Percentiles rank a stretch among this genome's conserved stretches.
Evolutionary conservation across 1,140 invertebrate genomes (phyloP).

Genomic region (Euwallacea fornicatus): DNA sequence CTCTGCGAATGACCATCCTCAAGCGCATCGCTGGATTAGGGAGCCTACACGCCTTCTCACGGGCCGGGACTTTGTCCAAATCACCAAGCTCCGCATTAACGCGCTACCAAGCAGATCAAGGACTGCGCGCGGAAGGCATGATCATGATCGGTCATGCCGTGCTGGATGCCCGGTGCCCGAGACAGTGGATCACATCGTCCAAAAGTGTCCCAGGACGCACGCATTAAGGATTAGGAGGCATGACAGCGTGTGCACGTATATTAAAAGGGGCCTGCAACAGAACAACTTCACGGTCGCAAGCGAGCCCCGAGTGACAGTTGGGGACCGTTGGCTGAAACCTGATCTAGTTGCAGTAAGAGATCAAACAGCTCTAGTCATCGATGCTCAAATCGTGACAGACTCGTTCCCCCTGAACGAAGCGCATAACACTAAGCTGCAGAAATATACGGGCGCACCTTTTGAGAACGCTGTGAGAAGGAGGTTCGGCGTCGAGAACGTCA

Average conservation of each 20-base stretch:
- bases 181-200: constrained; percentile 30
- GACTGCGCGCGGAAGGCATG: too few species aligned
- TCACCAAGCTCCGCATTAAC: constrained; percentile 6
- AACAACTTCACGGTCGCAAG: background rate
- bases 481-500: background rate
- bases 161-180: constrained; percentile 16
- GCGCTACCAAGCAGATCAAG: too few species aligned
- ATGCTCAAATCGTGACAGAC: background rate
- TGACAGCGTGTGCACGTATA: background rate
- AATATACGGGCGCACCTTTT: background rate
- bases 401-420: background rate
- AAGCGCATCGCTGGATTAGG: background rate
- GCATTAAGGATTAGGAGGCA: background rate
- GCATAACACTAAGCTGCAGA: background rate
- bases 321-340: background rate
- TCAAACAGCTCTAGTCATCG: background rate
- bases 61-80: constrained; percentile 15
- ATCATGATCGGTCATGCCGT: constrained; percentile 1
- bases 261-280: too few species aligned
- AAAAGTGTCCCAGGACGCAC: constrained; percentile 15
- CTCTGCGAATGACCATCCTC: background rate
- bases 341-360: background rate
- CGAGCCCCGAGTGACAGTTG: background rate
- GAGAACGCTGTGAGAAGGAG: background rate
- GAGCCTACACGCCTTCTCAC: background rate